Evolutionary conservation across 2,797 vertebrate species (phyloP), one percentile per base, ranked within the genome.

Genomic region (Gorsachius magnificus): DNA sequence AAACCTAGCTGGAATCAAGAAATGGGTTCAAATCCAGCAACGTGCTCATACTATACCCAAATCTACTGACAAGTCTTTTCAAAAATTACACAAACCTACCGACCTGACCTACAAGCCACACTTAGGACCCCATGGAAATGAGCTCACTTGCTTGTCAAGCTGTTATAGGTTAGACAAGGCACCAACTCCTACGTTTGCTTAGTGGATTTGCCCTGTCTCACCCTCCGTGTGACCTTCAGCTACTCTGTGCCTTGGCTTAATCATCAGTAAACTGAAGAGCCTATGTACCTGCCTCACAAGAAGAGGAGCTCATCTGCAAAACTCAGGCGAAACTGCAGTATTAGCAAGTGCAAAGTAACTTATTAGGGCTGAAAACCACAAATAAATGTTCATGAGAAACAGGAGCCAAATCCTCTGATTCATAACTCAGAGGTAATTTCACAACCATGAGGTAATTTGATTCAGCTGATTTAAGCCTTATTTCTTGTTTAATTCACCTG

Each of bases 391-490:
- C 89, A 76, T 56, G 83, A 96, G 90, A 89, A 96, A 90, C 5
- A 53, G 43, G 43, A 97, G 71, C 66, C 53, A 95, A 95, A 77
- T 85, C 53, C 72, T 94, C 90, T 75, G 69, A 87, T 95, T 90
- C 48, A 48, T 92, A 87, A 80, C 70, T 89, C 74, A 20, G 38
- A 80, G 26, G 77, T 72, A 93, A 96, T 95, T 97, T 96, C 95
- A 96, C 69, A 96, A 87, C 75, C 54, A 81, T 91, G 83, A 83
- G 45, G 56, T 89, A 97, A 97, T 97, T 96, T 79, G 74, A 96
- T 97, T 96, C 86, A 71, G 56, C 58, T 92, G 85, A 96, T 95
- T 96, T 94, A 88, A 97, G 89, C 89, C 80, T 94, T 88, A 61
- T 64, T 97, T 94, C 91, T 82, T 70, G 12, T 78, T 96, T 89